Evolutionary conservation across 2,888 invertebrate species (phyloP), one percentile per base, ranked within the genome.

Genomic region (Dorcus parallelipipedus): DNA sequence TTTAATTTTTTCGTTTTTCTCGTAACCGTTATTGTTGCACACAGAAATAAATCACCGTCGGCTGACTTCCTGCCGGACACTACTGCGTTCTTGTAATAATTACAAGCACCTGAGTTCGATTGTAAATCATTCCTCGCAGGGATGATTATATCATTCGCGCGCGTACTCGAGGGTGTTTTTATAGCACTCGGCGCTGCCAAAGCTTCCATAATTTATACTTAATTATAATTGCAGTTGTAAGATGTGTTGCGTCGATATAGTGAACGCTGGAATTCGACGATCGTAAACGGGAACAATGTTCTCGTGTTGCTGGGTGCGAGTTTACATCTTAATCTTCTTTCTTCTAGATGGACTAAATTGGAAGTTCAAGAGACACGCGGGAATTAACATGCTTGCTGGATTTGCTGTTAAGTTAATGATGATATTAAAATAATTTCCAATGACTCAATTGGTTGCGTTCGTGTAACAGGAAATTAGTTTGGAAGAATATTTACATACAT

Each of bases 181-280:
- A 65, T 65, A 55, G 56, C 63, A 60, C 49, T 54, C 50, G 56
- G 56, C 54, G 59, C 56, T 55, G 62, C 60, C 56, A 63, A 66
- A 60, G 62, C 60, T 59, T 62, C 64, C 65, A 64, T 67, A 64
- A 67, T 64, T 67, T 67, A 67, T 64, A 61, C 61, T 61, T 64
- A 64, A 62, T 64, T 63, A 60, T 64, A 67, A 66, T 67, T 64
- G 62, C 63, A 58, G 54, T 50, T 56, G 45, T 52, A 38, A 55
- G 56, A 56, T 56, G 51, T 47, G 26, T 38, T 39, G 49, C 40
- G 51, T 49, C 51, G 56, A 56, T 56, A 51, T 50, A 56, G 42
- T 51, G 56, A 50, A 45, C 45, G 20, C 7, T 45, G 45, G 17
- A 45, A 45, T 45, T 45, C 45, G 45, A 45, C 20, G 45, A 45